Evolutionary conservation across 2,888 invertebrate species (phyloP).

Genomic region (Lasioglossum calceatum): DNA sequence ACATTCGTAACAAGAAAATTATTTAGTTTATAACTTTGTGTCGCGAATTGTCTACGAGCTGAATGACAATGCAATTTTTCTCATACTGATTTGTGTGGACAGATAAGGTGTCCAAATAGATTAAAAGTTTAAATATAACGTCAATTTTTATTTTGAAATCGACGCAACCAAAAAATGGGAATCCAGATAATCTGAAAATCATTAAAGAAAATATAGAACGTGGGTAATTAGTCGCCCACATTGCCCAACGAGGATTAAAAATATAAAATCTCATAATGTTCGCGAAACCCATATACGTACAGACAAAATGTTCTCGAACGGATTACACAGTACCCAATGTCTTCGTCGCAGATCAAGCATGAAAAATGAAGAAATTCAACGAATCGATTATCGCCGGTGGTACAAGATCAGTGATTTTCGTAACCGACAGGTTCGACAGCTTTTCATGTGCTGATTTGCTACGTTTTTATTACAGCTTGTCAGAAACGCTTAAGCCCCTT

Average conservation of each 20-base stretch:
- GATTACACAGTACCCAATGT: not conserved
- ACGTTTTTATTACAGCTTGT: slow-evolving; percentile 15
- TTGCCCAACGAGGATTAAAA: not conserved
- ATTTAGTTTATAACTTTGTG: too few species aligned
- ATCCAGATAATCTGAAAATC: not conserved
- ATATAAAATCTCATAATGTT: not conserved
- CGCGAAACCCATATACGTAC: not conserved
- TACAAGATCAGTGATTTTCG: slow-evolving; percentile 1
- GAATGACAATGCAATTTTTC: too few species aligned
- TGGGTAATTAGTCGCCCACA: not conserved
- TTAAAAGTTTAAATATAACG: not conserved
- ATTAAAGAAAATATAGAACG: not conserved
- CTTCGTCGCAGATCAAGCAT: not conserved
- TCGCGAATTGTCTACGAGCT: too few species aligned
- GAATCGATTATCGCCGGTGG: slow-evolving; percentile 6
- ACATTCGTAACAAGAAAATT: too few species aligned
- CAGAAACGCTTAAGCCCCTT: slow-evolving; percentile 7
- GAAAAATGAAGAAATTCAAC: slow-evolving; percentile 15
- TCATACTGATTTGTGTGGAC: too few species aligned
- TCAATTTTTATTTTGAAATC: not conserved
- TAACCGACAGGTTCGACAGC: slow-evolving; percentile 21
- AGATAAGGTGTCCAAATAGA: too few species aligned
- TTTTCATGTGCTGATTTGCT: slow-evolving; percentile 15
- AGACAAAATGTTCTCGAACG: not conserved
- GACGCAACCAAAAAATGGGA: not conserved